A percentile compares a stretch with the other conserved stretches of the same genome.
phyloP scores from a whole-genome alignment of 2,888 invertebrate species.

The Panopea generosa region DNA sequence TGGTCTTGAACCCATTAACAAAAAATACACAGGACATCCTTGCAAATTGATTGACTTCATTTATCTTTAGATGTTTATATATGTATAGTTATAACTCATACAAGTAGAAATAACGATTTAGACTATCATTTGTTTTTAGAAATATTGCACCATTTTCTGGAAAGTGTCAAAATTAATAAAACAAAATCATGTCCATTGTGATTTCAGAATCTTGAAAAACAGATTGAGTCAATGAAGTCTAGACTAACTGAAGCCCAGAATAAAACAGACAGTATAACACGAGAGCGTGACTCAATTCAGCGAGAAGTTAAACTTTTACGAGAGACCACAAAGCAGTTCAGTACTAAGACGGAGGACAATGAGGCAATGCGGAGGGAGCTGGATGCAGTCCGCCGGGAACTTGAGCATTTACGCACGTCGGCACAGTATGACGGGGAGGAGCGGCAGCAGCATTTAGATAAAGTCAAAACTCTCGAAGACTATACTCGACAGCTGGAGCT shows the following conservation, averaged over 20 bases:
- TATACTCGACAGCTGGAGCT: constrained; percentile 73
- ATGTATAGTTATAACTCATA: too few relatives aligned
- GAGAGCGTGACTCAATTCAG: constrained; percentile 53
- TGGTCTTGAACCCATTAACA: too few relatives aligned
- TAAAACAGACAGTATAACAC: constrained; percentile 51
- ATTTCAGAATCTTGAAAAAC: constrained; percentile 68
- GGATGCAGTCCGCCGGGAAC: constrained; percentile 61
- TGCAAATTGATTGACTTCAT: too few relatives aligned
- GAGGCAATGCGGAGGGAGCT: constrained; percentile 68
- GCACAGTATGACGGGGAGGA: constrained; percentile 71
- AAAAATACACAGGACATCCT: too few relatives aligned
- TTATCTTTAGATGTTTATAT: too few relatives aligned
- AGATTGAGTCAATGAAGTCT: constrained; percentile 65
- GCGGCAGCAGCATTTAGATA: constrained; percentile 72
- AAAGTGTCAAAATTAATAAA: too few relatives aligned
- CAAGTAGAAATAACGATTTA: too few relatives aligned
- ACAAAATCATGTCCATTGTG: too few relatives aligned
- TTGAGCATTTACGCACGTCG: constrained; percentile 70
- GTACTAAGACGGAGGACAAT: constrained; percentile 57
- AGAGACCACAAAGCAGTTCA: constrained; percentile 51
- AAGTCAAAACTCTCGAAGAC: constrained; percentile 69
- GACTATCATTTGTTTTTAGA: too few relatives aligned
- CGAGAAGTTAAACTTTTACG: constrained; percentile 60
- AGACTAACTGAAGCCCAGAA: constrained; percentile 60
- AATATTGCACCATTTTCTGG: too few relatives aligned